Conservation (phyloP, 1,140 invertebrate species). For the Dufourea novaeangliae region DNA sequence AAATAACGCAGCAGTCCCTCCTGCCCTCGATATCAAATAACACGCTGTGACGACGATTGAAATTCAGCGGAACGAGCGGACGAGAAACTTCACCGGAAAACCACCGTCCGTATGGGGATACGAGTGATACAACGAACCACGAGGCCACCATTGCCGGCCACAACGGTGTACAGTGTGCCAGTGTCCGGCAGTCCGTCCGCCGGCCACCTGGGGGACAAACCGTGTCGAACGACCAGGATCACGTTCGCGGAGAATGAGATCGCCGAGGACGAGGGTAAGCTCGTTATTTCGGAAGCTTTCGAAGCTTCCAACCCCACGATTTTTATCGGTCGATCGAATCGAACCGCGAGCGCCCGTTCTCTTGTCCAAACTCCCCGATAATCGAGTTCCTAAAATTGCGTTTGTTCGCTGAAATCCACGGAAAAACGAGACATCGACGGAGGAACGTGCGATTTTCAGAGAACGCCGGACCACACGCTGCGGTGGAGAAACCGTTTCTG, state of each 20-base stretch:
- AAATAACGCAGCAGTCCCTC: background rate
- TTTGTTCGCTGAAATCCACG: no score
- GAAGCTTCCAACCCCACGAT: background rate
- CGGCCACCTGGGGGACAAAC: conserved; percentile 36
- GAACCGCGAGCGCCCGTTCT: background rate
- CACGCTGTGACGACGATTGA: background rate
- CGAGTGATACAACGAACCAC: conserved; percentile 86
- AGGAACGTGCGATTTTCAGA: conserved; percentile 52
- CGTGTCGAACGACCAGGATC: conserved; percentile 53
- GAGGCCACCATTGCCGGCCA: conserved; percentile 77
- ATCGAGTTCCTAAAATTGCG: no score
- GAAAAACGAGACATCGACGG: background rate
- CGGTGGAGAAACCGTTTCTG: conserved; percentile 84
- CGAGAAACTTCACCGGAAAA: conserved; percentile 88
- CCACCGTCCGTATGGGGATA: conserved; percentile 92
- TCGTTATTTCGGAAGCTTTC: background rate
- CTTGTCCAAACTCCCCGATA: no score
- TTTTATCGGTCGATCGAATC: no score
- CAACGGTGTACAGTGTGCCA: conserved; percentile 73
- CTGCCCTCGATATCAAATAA: background rate
- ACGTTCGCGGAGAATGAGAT: conserved; percentile 66
- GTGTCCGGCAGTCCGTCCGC: conserved; percentile 40
- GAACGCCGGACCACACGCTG: conserved; percentile 76
- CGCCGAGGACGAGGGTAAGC: conserved; percentile 67
- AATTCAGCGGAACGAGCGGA: conserved; percentile 87